Evolutionary conservation across 53 echinoderm and acorn worm genomes (phyloP).

Genomic region (Crossaster papposus): DNA sequence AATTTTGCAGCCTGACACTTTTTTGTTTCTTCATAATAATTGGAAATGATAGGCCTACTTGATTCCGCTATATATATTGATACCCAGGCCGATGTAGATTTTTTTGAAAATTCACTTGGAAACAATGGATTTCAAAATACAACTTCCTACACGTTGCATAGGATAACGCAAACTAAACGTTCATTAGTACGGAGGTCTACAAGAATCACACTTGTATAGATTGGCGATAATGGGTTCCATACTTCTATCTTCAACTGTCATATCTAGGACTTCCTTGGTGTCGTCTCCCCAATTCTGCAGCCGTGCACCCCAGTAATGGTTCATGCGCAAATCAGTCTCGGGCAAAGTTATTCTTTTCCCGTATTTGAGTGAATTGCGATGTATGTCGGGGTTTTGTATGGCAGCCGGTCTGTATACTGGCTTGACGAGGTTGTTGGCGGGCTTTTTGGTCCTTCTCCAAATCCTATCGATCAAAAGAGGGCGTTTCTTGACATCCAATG

Average conservation of each 20-base stretch:
- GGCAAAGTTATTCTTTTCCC: background rate
- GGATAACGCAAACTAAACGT: background rate
- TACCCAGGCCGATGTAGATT: too few relatives aligned
- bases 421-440: slow-evolving; percentile 17
- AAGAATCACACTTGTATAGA: background rate
- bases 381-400: background rate
- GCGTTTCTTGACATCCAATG: background rate
- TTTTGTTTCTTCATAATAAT: too few relatives aligned
- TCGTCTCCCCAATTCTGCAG: slow-evolving; percentile 30
- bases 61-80: too few relatives aligned
- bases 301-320: slow-evolving; percentile 30
- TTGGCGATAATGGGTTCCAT: slow-evolving; percentile 5
- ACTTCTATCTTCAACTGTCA: slow-evolving; percentile 26
- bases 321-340: background rate
- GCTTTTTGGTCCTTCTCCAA: slow-evolving; percentile 3
- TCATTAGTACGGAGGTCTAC: slow-evolving; percentile 9
- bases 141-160: background rate
- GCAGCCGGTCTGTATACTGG: slow-evolving; percentile 22
- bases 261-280: slow-evolving; percentile 11
- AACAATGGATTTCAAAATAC: background rate
- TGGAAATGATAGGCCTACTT: too few relatives aligned
- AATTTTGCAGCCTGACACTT: too few relatives aligned
- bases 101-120: too few relatives aligned
- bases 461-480: slow-evolving; percentile 25
- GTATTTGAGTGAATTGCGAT: slow-evolving; percentile 10